Conservation (phyloP, 1,140 invertebrate species). For the Conus betulinus region DNA sequence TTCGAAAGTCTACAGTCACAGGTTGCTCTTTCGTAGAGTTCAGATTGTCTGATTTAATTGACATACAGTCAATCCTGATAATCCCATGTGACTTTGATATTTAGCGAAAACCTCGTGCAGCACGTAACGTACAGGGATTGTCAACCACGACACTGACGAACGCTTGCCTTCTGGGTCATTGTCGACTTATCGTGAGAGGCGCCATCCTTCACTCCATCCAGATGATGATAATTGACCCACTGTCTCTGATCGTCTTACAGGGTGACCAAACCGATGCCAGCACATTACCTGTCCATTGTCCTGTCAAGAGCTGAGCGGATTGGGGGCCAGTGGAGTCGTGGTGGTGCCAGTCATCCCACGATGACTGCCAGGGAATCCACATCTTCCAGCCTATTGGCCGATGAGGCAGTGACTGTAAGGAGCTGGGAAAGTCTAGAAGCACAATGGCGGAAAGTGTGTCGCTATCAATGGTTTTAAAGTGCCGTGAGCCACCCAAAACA, state of each 20-base stretch:
- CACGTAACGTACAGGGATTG: no score
- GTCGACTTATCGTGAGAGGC: neutral
- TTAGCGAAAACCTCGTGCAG: no score
- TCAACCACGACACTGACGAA: no score
- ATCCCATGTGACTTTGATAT: no score
- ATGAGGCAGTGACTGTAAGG: neutral
- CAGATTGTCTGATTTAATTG: no score
- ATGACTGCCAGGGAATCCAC: neutral
- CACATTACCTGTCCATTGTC: neutral
- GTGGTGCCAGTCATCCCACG: neutral
- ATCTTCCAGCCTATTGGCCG: neutral
- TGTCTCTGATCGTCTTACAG: neutral
- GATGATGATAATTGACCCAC: neutral
- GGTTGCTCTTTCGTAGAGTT: no score
- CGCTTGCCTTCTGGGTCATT: no score
- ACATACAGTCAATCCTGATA: no score
- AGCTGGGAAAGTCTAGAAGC: neutral
- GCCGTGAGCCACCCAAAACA: neutral
- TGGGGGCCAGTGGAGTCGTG: neutral
- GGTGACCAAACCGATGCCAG: neutral
- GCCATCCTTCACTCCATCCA: neutral
- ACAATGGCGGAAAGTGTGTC: neutral
- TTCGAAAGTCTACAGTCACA: no score
- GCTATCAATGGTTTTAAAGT: neutral
- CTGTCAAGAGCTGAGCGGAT: neutral